phyloP scores from a whole-genome alignment of 1,140 invertebrate genomes.

The Chrysopa pallens region DNA sequence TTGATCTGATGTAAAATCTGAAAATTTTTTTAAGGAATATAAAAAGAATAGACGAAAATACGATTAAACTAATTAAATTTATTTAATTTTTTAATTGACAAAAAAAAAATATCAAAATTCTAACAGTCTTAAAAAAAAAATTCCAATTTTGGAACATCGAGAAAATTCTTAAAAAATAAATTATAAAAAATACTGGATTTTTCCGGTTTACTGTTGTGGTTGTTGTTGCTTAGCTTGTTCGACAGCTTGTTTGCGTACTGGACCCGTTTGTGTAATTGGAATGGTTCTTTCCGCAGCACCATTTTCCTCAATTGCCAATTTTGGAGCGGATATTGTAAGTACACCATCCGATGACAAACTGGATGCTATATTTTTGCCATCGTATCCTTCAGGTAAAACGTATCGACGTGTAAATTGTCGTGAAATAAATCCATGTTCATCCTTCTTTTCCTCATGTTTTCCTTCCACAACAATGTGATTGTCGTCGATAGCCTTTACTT shows the following conservation, averaged over 20 bases:
- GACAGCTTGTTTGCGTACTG: background rate
- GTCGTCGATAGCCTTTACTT: conserved; percentile 45
- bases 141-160: no score
- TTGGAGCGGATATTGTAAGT: conserved; percentile 41
- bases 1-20: no score
- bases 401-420: conserved; percentile 44
- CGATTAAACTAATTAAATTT: no score
- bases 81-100: no score
- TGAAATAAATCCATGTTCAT: conserved; percentile 36
- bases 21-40: no score
- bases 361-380: conserved; percentile 39
- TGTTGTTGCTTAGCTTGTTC: no score
- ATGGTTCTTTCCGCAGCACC: background rate
- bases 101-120: no score
- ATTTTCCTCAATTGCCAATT: conserved; percentile 21
- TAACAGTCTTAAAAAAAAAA: no score
- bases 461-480: conserved; percentile 44
- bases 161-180: no score
- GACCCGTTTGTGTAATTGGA: background rate
- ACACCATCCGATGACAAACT: conserved; percentile 52
- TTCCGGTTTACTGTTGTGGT: no score
- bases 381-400: conserved; percentile 41
- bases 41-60: no score
- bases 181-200: no score
- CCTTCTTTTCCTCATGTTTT: conserved; percentile 46